A percentile compares a stretch with the other conserved stretches of the same genome.
phyloP scores from a whole-genome alignment of 2,113 vertebrate genomes.

The Machaerirhynchus nigripectus region DNA sequence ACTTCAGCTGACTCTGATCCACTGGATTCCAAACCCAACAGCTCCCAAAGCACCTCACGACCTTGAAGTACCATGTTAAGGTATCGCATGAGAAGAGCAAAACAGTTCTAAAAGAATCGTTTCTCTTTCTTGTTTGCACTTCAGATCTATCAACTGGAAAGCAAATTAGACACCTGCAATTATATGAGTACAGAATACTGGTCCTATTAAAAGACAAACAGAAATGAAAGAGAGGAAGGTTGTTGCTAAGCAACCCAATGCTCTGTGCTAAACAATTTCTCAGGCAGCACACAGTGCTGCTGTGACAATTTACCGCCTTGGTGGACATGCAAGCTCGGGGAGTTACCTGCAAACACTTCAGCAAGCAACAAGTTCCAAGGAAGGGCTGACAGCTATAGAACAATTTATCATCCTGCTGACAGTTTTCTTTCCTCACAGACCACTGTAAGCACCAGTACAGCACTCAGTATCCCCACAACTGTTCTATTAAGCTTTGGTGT shows the following conservation, averaged over 20 bases:
- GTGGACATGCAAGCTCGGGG: fast-evolving
- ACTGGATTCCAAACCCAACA: neutral
- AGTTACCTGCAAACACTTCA: neutral
- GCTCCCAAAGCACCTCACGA: neutral
- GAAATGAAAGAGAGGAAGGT: neutral
- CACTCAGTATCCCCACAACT: neutral
- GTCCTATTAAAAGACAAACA: neutral
- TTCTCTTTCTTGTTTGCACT: neutral
- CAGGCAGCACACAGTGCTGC: neutral
- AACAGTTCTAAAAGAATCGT: neutral
- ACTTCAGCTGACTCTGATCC: neutral
- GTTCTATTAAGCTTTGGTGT: neutral
- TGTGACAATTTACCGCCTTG: neutral
- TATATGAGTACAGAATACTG: neutral
- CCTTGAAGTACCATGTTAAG: fast-evolving
- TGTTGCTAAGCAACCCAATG: slow-evolving; percentile 6
- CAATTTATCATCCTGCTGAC: neutral
- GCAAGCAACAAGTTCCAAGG: neutral
- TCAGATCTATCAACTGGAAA: neutral
- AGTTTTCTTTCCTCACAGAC: neutral
- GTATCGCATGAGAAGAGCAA: neutral
- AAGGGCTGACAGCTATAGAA: neutral
- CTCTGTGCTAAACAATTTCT: neutral
- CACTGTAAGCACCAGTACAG: neutral
- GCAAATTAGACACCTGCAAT: neutral